phyloP scores from a whole-genome alignment of 2,797 vertebrate species.

The Apodemus agrarius region DNA sequence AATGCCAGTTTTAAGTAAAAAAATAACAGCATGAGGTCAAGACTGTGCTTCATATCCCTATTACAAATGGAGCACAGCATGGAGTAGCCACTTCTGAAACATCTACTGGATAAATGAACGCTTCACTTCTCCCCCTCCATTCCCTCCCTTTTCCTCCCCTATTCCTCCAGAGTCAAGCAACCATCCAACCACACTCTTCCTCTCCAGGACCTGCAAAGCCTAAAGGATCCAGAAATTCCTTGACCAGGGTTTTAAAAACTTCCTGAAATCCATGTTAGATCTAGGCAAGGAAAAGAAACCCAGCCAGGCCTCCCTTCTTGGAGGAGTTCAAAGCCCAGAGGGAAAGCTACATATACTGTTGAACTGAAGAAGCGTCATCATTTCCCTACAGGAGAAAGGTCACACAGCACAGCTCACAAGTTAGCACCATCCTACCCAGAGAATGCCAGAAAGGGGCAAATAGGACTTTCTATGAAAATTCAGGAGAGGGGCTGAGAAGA shows the following conservation, averaged over 20 bases:
- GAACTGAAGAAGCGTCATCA: not conserved
- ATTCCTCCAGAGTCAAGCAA: not conserved
- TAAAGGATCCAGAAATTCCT: slow-evolving; percentile 38
- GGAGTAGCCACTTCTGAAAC: not conserved
- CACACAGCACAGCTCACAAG: not conserved
- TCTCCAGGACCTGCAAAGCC: slow-evolving; percentile 1
- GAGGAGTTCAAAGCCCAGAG: slow-evolving; percentile 42
- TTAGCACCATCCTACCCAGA: slow-evolving; percentile 37
- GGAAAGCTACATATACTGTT: not conserved
- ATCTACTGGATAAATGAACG: not conserved
- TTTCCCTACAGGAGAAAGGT: slow-evolving; percentile 15
- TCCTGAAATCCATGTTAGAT: slow-evolving; percentile 43
- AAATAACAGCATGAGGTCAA: slow-evolving; percentile 6
- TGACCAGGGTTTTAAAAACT: slow-evolving; percentile 1
- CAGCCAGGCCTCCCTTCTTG: not conserved
- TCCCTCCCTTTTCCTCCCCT: not conserved
- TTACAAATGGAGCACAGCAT: not conserved
- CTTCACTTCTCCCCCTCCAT: not conserved
- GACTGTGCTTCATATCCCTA: not conserved
- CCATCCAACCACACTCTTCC: not conserved
- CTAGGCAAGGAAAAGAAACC: slow-evolving; percentile 38
- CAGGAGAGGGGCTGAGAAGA: too few species aligned
- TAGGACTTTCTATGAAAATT: slow-evolving; percentile 40
- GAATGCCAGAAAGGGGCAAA: slow-evolving; percentile 20
- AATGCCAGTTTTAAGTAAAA: slow-evolving; percentile 21